Percentiles rank a stretch among this genome's conserved stretches.
Conservation (phyloP, 64 coral and sea anemone species). For the Montipora capricornis region DNA sequence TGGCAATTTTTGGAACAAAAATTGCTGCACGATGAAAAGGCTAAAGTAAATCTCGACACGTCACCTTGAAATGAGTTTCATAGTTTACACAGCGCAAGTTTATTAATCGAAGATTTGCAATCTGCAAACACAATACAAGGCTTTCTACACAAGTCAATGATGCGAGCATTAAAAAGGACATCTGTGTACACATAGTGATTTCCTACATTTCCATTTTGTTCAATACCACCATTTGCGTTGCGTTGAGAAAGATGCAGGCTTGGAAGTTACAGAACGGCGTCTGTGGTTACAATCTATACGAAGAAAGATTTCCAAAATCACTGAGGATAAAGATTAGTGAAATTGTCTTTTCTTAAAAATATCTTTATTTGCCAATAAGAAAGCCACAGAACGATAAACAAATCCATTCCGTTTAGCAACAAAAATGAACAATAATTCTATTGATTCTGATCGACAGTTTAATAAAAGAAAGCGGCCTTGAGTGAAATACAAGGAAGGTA, state of each 20-base stretch:
- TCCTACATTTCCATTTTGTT: conserved; percentile 27
- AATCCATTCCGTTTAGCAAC: background rate
- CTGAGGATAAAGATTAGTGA: background rate
- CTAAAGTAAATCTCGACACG: conserved; percentile 1
- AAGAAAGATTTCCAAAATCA: background rate
- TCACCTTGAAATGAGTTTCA: background rate
- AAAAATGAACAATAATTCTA: conserved; percentile 19
- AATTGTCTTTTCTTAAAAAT: background rate
- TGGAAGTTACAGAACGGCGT: background rate
- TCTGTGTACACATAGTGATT: conserved; percentile 30
- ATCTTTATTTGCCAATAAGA: background rate
- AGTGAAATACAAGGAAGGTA: background rate
- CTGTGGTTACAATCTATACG: background rate
- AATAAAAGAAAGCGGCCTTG: background rate
- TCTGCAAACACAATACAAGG: conserved; percentile 40
- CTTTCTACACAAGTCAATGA: background rate
- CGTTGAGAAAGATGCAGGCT: background rate
- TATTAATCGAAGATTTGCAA: conserved; percentile 56
- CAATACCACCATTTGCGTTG: conserved; percentile 13
- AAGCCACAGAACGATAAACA: background rate
- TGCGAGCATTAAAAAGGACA: conserved; percentile 42
- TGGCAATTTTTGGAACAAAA: background rate
- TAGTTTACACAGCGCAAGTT: conserved; percentile 45
- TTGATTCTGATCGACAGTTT: background rate
- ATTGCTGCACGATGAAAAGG: background rate